Evolutionary conservation across 2,888 invertebrate genomes (phyloP), one percentile per base, ranked within the genome.

Genomic region (Listrodromus nycthemerus): DNA sequence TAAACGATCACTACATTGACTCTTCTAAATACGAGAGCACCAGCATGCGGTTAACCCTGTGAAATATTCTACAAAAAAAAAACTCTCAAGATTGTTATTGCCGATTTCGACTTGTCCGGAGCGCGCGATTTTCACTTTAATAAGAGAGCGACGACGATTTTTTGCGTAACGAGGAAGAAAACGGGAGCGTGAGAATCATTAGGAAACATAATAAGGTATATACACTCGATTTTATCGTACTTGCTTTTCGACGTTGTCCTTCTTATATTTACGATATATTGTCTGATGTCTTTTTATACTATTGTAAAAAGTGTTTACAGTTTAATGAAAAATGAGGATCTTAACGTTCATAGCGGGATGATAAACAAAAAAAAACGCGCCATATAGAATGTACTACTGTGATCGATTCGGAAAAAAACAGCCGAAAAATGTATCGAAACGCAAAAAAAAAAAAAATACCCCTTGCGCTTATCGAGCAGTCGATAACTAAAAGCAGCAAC

Each of bases 231-330:
- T 86, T 86, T 86, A 87, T 81, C 82, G 77, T 82, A 86, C 50
- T 84, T 79, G 86, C 84, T 85, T 86, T 86, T 87, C 82, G 86
- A 87, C 86, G 85, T 87, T 86, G 86, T 87, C 86, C 87, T 87
- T 86, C 85, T 86, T 84, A 80, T 85, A 86, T 83, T 85, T 83
- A 84, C 80, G 67, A 85, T 85, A 80, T 83, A 85, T 83, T 85
- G 84, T 87, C 85, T 82, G 76, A 81, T 82, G 85, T 85, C 85
- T 86, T 87, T 87, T 87, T 86, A 84, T 87, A 87, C 87, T 87
- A 85, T 82, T 86, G 83, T 85, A 85, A 87, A 87, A 80, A 85
- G 85, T 78, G 80, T 85, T 83, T 83, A 83, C 82, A 85, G 81
- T 80, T 82, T 85, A 85, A 82, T 19, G 73, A 76, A 75, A 69